Evolutionary conservation across 2,797 vertebrate genomes (phyloP), one percentile per base, ranked within the genome.

Genomic region (Pantherophis alleghaniensis): DNA sequence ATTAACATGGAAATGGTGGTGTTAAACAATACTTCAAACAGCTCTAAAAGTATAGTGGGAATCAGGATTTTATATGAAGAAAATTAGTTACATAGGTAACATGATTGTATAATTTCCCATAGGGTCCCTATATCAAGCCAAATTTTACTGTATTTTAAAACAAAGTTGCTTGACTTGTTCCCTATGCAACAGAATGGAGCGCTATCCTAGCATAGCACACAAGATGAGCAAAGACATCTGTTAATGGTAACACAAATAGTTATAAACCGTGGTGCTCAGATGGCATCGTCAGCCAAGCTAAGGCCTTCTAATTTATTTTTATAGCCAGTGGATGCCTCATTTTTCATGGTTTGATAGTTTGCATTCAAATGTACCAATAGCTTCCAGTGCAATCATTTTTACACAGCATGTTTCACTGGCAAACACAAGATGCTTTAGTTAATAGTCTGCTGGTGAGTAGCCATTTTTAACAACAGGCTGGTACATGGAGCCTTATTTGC

Each of bases 21-120:
- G 97, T 98, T 98, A 98, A 98, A 97, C 97, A 97, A 98, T 98
- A 97, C 96, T 97, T 98, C 96, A 95, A 96, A 97, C 97, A 97
- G 96, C 96, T 97, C 94, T 98, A 97, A 97, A 97, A 97, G 96
- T 97, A 96, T 96, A 96, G 69, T 37, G n/a, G 69, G 7, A 74
- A 74, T 74, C 69, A 9, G 96, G 97, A 97, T 98, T 97, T 97
- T 97, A 97, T 97, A 97, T 97, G 96, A 97, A 97, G 95, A 97
- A 97, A 98, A 98, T 97, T 98, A 98, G 97, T 97, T 97, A 97
- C 97, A 97, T 97, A 98, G 97, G 97, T 97, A 98, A 97, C 95
- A 96, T 97, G 97, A 97, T 95, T 97, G 93, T 96, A 91, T 97
- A 97, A 98, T 98, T 98, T 98, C 97, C 98, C 97, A 92, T 37